These are phyloP conservation scores for Drosophila sucinea DNA, from an alignment of 1,140 invertebrate genomes.

Conservation along the genomic window DNA sequence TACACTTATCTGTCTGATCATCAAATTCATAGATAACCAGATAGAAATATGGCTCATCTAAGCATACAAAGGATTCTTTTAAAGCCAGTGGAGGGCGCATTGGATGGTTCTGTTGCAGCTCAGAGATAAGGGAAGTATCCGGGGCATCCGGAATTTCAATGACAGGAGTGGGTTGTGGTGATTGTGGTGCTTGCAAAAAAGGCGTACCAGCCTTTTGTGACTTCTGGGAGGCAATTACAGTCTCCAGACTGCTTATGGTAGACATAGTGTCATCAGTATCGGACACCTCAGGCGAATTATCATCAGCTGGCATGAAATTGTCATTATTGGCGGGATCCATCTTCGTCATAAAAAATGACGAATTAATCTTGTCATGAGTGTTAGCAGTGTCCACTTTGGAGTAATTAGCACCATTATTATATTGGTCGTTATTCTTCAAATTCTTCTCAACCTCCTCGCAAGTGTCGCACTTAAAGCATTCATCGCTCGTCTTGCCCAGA, in stretches of 20 bases:
- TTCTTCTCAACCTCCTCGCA: constrained; percentile 43
- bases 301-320: background rate
- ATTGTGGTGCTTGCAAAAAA: background rate
- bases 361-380: constrained; percentile 1
- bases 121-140: background rate
- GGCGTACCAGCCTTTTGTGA: background rate
- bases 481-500: background rate
- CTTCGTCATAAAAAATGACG: constrained; percentile 32
- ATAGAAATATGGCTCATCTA: constrained; percentile 25
- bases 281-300: constrained; percentile 1
- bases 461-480: constrained; percentile 32
- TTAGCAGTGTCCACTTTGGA: background rate
- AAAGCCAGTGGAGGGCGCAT: constrained; percentile 21
- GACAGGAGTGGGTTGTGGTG: background rate
- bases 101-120: background rate
- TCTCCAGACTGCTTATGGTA: background rate
- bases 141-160: constrained; percentile 24
- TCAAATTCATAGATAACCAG: constrained; percentile 47
- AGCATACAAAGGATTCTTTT: constrained; percentile 15
- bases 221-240: constrained; percentile 4
- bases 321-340: background rate
- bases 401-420: background rate
- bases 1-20: background rate
- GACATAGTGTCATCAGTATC: constrained; percentile 6
- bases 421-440: background rate